A percentile compares a stretch with the other conserved stretches of the same genome.
phyloP scores from a whole-genome alignment of 1,140 invertebrate genomes.

The Vanessa tameamea region DNA sequence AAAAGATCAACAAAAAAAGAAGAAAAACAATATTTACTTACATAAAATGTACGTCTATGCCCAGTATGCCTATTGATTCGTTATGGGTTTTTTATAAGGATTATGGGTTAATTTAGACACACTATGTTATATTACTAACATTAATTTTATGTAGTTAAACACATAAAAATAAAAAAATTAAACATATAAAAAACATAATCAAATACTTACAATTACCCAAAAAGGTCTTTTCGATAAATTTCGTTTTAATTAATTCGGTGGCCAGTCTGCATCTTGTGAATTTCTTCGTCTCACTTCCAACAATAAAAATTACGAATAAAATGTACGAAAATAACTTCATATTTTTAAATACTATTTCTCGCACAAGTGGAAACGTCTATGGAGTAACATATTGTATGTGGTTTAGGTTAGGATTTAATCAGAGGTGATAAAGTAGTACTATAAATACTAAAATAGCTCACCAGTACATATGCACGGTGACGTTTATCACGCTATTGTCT shows the following conservation, averaged over 20 bases:
- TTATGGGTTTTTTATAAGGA: no score
- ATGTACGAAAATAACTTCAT: conserved; percentile 28
- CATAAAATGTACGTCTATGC: no score
- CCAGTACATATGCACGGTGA: not conserved
- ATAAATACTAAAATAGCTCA: conserved; percentile 7
- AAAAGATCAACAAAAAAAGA: no score
- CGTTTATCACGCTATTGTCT: not conserved
- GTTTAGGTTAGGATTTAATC: conserved; percentile 5
- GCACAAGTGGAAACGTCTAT: not conserved
- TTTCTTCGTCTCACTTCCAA: conserved; percentile 26
- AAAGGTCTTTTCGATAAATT: conserved; percentile 35
- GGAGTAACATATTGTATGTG: not conserved
- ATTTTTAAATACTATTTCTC: not conserved
- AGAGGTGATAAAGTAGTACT: not conserved
- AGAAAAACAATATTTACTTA: no score
- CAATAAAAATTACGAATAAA: conserved; percentile 23
- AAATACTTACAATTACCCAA: conserved; percentile 40
- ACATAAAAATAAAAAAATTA: no score
- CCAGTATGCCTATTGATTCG: no score
- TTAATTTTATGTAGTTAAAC: no score
- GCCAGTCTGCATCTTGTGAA: conserved; percentile 38
- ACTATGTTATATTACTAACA: no score
- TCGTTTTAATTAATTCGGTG: conserved; percentile 32
- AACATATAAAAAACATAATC: not conserved
- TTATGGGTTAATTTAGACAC: no score